Evolutionary conservation across 1,140 invertebrate species (phyloP), one percentile per base, ranked within the genome.

Genomic region (Ostrea denselamellosa): DNA sequence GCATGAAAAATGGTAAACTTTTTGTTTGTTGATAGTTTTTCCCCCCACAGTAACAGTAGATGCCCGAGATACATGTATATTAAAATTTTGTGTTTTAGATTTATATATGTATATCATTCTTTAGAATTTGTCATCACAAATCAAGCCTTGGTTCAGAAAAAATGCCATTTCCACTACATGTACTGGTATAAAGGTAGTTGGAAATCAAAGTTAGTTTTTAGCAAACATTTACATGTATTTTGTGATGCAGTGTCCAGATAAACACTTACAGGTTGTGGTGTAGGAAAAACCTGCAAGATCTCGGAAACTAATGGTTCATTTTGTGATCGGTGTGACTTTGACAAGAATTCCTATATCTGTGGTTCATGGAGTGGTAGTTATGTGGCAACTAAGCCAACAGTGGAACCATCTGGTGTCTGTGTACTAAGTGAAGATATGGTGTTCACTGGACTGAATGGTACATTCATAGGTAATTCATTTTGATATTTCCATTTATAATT

Each of bases 281-380:
- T 86, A 9, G 93, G 94, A 19, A 92, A 87, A 12, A 89, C 93
- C 12, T 95, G 94, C 89, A 89, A 92, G 0, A 28, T 91, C 3
- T 84, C 68, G 12, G 88, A 92, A 84, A 85, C 83, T 54, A 85
- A 77, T 25, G 88, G 62, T 53, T 93, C 94, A 44, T 92, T 90
- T 85, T 95, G 94, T 92, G 91, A 94, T 77, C 83, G 89, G 25
- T 95, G 94, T 92, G 91, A 95, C 86, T 95, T 94, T 90, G 88
- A 94, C 85, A 87, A 83, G 8, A 83, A 86, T 12, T 88, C 89
- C 2, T 56, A 88, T 14, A 90, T 89, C 34, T 94, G 94, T 91
- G 91, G 91, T 9, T 88, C 91, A 44, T 91, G 93, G n/a, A 58
- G 28, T 8, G 91, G 91, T 85, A 88, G 91, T 86, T 85, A 88